These are phyloP conservation scores for Apostichopus parvimensis DNA, from an alignment of 35 echinoderm and acorn worm species.

Conservation along the genomic window DNA sequence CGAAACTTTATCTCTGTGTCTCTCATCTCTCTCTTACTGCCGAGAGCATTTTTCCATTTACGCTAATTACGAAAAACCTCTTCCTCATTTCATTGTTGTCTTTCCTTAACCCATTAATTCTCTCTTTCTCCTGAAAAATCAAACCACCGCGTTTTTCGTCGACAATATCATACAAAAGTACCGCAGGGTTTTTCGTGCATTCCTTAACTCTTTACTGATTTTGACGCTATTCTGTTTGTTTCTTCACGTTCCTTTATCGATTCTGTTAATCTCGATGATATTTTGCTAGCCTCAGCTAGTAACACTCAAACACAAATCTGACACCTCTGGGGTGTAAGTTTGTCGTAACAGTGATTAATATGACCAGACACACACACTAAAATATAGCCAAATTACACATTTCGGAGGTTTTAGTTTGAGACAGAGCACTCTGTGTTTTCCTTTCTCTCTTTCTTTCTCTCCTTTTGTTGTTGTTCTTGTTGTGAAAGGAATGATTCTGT, in stretches of 20 bases:
- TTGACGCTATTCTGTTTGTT: not conserved
- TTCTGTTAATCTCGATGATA: not conserved
- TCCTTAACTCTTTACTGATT: not conserved
- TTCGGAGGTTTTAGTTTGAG: too few relatives aligned
- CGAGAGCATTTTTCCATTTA: not conserved
- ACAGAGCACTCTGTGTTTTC: not conserved
- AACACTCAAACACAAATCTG: not conserved
- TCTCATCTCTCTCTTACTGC: not conserved
- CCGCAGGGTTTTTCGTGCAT: not conserved
- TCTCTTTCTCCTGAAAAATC: not conserved
- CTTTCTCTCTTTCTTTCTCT: not conserved
- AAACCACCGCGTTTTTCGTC: not conserved
- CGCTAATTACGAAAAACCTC: not conserved
- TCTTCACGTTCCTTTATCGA: not conserved
- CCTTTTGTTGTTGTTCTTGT: not conserved
- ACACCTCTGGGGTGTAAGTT: not conserved
- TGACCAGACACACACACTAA: not conserved
- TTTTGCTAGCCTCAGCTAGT: not conserved
- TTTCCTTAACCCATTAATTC: not conserved
- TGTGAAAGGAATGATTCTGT: not conserved
- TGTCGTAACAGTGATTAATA: not conserved
- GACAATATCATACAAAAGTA: not conserved
- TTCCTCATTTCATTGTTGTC: not conserved
- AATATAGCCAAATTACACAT: not conserved
- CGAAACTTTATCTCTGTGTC: too few relatives aligned